Base-by-base conservation (phyloP, 2,797 vertebrate species). In the Adelosebastes latens region DNA sequence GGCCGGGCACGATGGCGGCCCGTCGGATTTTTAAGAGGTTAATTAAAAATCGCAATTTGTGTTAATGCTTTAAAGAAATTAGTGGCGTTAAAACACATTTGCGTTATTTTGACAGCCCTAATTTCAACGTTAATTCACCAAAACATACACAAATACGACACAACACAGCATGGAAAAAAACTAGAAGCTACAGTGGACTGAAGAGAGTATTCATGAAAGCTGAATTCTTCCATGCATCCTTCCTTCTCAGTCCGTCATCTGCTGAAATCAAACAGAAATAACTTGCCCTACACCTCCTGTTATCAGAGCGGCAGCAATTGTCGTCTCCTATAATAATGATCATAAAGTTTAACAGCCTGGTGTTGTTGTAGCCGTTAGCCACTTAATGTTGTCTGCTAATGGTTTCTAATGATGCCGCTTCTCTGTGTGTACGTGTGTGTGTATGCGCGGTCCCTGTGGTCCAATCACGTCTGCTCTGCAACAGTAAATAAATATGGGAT, bases 371-470 rank as follows among this genome's bases (percentile, higher is more conserved):
- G 84, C 96, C 93, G 94, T 96, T 96, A 96, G 96, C 94, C 95
- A 97, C 96, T 97, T 97, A 97, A 97, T 97, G 97, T 97, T 97
- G 97, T 96, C 96, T 96, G 96, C 95, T 91, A 96, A 97, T 96
- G 94, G 95, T 94, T 91, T 96, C 91, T 95, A 96, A 97, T 96
- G 96, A 96, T 96, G 95, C 96, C 91, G 93, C 94, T 94, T 94
- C 92, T 94, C 86, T 89, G 75, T 95, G 95, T 96, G 92, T 93
- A 93, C 52, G 65, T 81, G 79, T 62, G 79, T 62, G 65, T 80
- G 49, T 71, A 58, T 78, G 75, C 66, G 55, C 3, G 82, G 91
- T 97, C 97, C 96, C 97, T 94, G 85, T 95, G 93, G 97, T 96
- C 96, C 96, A 96, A 97, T 97, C 97, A 96, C 93, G 93, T 94